Evolutionary conservation across 1,140 invertebrate genomes (phyloP).

Genomic region (Penaeus chinensis): DNA sequence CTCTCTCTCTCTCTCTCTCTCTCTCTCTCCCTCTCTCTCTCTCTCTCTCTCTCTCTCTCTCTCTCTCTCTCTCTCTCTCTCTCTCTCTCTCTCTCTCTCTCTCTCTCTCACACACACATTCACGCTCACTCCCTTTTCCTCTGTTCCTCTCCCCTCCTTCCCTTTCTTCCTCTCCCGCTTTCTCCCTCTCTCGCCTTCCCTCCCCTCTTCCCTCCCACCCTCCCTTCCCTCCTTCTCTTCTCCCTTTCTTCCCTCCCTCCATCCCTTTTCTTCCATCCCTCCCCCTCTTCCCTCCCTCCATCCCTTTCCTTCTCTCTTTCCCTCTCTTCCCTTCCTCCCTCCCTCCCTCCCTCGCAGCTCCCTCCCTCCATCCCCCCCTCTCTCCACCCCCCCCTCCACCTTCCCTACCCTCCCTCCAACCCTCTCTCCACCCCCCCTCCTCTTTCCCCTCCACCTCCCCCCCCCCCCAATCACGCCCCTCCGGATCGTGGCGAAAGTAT

Average conservation of each 20-base stretch:
- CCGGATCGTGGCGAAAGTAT: too few relatives aligned
- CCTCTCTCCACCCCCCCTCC: too few relatives aligned
- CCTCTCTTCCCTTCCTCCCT: neutral
- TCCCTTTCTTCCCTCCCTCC: too few relatives aligned
- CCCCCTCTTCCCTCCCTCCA: neutral
- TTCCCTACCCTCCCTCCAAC: too few relatives aligned
- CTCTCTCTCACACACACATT: neutral
- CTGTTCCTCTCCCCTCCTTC: neutral
- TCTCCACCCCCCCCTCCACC: too few relatives aligned
- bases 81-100: neutral
- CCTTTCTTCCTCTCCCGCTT: neutral
- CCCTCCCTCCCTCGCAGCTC: neutral
- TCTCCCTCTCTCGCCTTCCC: neutral
- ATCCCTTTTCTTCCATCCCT: neutral
- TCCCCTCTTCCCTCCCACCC: neutral
- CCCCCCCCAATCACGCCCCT: too few relatives aligned
- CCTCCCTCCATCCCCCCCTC: neutral
- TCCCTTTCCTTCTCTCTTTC: neutral
- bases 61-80: neutral
- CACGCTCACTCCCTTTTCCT: too few relatives aligned
- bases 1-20: too few relatives aligned
- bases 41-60: too few relatives aligned
- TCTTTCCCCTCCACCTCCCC: too few relatives aligned
- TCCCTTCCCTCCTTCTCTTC: neutral
- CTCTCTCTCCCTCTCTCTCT: too few relatives aligned